Conservation (phyloP, 1,140 invertebrate genomes). For the Drosophila nannoptera region DNA sequence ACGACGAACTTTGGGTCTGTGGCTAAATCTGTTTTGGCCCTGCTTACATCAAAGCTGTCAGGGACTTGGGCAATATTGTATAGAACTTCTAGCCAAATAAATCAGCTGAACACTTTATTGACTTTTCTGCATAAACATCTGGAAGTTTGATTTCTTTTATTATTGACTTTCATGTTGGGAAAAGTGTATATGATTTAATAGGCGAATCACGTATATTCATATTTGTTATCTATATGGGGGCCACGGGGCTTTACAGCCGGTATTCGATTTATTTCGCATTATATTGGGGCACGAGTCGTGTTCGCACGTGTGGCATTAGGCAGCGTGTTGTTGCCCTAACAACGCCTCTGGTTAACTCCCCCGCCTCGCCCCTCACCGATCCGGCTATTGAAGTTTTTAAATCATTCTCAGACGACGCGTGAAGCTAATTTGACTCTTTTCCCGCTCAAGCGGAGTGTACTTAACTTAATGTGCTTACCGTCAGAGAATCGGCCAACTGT, state of each 20-base stretch:
- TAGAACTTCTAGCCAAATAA: not conserved
- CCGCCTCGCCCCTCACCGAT: too few relatives aligned
- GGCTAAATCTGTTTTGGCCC: not conserved
- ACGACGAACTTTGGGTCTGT: too few relatives aligned
- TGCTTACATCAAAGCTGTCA: slow-evolving; percentile 13
- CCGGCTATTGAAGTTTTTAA: not conserved
- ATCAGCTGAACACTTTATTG: not conserved
- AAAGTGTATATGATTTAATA: not conserved
- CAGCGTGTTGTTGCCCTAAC: not conserved
- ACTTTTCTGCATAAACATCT: not conserved
- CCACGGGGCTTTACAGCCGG: too few relatives aligned
- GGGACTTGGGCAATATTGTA: not conserved
- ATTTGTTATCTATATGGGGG: not conserved
- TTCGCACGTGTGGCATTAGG: not conserved
- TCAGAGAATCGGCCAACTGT: not conserved
- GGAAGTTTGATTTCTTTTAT: not conserved
- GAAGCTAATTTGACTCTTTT: not conserved
- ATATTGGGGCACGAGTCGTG: not conserved
- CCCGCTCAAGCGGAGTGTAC: not conserved
- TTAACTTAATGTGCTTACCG: slow-evolving; percentile 7
- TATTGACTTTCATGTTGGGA: not conserved
- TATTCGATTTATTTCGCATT: not conserved
- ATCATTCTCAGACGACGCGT: slow-evolving; percentile 2
- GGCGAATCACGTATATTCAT: not conserved
- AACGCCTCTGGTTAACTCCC: not conserved